phyloP scores from a whole-genome alignment of 2,888 invertebrate genomes.

The Lucinisca nassula region DNA sequence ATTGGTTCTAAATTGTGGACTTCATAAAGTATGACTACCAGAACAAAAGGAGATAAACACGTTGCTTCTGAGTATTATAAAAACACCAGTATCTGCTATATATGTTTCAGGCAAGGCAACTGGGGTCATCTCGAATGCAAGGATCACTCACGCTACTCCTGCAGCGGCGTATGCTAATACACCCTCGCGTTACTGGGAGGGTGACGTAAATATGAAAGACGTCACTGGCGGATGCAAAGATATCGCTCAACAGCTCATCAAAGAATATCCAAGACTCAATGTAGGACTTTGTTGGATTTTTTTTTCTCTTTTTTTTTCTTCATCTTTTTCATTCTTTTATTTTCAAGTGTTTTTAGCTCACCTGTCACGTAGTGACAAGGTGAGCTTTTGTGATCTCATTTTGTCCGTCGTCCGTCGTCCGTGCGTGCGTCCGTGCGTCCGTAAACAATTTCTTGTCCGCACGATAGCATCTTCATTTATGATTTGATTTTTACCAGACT shows the following conservation, averaged over 20 bases:
- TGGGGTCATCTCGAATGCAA: constrained; percentile 84
- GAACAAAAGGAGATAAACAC: too few relatives aligned
- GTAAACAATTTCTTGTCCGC: too few relatives aligned
- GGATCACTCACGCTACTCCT: constrained; percentile 86
- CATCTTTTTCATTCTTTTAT: too few relatives aligned
- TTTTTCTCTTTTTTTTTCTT: too few relatives aligned
- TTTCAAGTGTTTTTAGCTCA: too few relatives aligned
- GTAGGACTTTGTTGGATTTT: not conserved
- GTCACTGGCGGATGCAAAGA: constrained; percentile 73
- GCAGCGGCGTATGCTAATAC: constrained; percentile 83
- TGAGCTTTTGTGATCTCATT: not conserved
- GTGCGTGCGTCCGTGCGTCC: too few relatives aligned
- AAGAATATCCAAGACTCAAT: constrained; percentile 56
- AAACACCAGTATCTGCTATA: too few relatives aligned
- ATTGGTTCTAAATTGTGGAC: too few relatives aligned
- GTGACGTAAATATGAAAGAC: constrained; percentile 52
- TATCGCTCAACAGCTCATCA: constrained; percentile 80
- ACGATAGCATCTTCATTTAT: too few relatives aligned
- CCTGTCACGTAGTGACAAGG: not conserved
- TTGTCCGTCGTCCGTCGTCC: not conserved
- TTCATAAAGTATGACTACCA: too few relatives aligned
- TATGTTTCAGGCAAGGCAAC: constrained; percentile 77
- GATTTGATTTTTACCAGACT: too few relatives aligned
- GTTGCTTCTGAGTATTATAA: too few relatives aligned
- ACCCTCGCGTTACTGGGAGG: constrained; percentile 82